Evolutionary conservation across 2,797 vertebrate genomes (phyloP).

Genomic region (Anabacerthia variegaticeps): DNA sequence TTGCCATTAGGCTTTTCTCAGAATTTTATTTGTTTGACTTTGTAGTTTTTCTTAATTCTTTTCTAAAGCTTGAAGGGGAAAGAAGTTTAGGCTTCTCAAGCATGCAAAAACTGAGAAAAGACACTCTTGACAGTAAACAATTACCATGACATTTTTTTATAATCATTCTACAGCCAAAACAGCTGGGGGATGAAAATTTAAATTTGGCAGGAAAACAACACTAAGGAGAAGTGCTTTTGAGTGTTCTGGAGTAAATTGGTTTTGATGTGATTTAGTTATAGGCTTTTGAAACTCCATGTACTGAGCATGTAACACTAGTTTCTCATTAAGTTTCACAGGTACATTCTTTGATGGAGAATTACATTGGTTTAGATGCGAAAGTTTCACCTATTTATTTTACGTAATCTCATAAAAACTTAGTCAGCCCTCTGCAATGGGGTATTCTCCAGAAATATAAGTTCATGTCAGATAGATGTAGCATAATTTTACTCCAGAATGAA

Average conservation of each 20-base stretch:
- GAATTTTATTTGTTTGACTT: background rate
- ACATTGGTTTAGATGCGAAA: background rate
- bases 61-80: background rate
- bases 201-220: constrained; percentile 40
- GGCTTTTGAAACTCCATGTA: background rate
- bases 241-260: constrained; percentile 9
- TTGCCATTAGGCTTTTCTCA: background rate
- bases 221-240: constrained; percentile 26
- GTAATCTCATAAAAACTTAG: background rate
- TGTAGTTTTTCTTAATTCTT: background rate
- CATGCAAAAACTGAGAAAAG: background rate
- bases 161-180: constrained; percentile 29
- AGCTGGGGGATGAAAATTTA: constrained; percentile 36
- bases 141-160: constrained; percentile 7
- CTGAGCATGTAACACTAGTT: background rate
- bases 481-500: background rate
- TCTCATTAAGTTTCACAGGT: constrained; percentile 10
- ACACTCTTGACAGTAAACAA: constrained; percentile 33
- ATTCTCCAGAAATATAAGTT: background rate
- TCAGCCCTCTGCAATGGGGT: background rate
- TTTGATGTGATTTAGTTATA: constrained; percentile 32
- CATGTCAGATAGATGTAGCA: background rate
- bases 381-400: background rate
- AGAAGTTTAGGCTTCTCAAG: background rate
- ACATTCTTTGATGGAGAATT: background rate